A percentile compares a stretch with the other conserved stretches of the same genome.
Evolutionary conservation across 2,888 invertebrate genomes (phyloP).

Genomic region (Lathronympha strigana): DNA sequence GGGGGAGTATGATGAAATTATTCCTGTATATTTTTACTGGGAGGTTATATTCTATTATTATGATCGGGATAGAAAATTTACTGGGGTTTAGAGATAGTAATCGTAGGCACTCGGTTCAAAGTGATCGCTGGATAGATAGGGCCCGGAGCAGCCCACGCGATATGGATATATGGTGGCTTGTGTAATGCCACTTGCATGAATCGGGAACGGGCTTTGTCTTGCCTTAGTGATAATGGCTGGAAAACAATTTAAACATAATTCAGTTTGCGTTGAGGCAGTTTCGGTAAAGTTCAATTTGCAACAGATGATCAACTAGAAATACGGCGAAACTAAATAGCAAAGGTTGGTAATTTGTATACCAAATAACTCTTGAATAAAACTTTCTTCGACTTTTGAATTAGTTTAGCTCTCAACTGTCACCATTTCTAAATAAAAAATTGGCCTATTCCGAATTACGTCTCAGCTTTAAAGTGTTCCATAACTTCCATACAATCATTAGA

Average conservation of each 20-base stretch:
- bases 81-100: conserved; percentile 81
- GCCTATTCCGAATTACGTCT: too few relatives aligned
- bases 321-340: too few relatives aligned
- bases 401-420: too few relatives aligned
- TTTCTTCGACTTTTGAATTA: too few relatives aligned
- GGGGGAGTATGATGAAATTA: conserved; percentile 82
- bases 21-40: conserved; percentile 78
- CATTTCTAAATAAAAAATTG: too few relatives aligned
- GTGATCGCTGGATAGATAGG: conserved; percentile 80
- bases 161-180: conserved; percentile 50
- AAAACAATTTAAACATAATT: conserved; percentile 41
- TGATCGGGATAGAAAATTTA: conserved; percentile 79
- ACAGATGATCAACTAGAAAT: too few relatives aligned
- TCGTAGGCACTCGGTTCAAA: conserved; percentile 81
- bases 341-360: too few relatives aligned
- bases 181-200: conserved; percentile 54
- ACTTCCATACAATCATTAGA: too few relatives aligned
- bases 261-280: conserved; percentile 35
- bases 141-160: conserved; percentile 69
- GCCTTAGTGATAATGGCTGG: conserved; percentile 41
- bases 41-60: conserved; percentile 77
- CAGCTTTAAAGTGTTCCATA: too few relatives aligned
- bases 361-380: too few relatives aligned
- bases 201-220: conserved; percentile 45
- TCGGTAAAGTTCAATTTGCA: too few relatives aligned